Evolutionary conservation across 2,888 invertebrate genomes (phyloP), one percentile per base, ranked within the genome.

Genomic region (Epiblema foenella): DNA sequence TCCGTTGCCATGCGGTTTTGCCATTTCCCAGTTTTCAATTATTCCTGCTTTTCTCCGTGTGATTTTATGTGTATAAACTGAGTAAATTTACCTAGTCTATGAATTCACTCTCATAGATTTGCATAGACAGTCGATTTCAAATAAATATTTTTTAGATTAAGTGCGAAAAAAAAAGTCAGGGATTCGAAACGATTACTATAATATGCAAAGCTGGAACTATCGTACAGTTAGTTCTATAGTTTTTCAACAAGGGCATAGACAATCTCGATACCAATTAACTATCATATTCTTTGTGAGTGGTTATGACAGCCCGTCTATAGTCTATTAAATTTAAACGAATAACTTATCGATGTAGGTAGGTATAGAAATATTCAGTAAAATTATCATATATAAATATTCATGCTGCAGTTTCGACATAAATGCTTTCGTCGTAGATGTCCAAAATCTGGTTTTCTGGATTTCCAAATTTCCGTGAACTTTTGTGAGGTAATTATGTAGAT

Each of bases 1-100:
- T 9, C 7, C 33, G 39, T 57, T 49, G 33, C 42, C 12, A n/a
- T 63, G 69, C 63, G 63, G 69, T 57, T 49, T 60, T 69, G 17
- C 63, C 37, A 37, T 57, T 49, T 60, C 8, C 57, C 69, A 63
- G 56, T 63, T 63, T 68, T 63, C 69, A 63, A 69, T 69, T 63
- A 69, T 63, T 63, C 57, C 56, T 57, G 69, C 49, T 63, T 63
- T 62, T 57, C n/a, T 17, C 49, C 11, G 9, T n/a, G 29, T 15
- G 24, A 51, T 24, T 42, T n/a, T 64, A 17, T 29, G 15, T 39
- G 33, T 52, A 20, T 39, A 33, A 52, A 52, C 63, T 52, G 46
- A 15, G 24, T 24, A 49, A 39, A 20, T n/a, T 11, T 10, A 17
- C 24, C 24, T 24, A 24, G 5, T 15, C 12, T 37, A 33, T 15